Evolutionary conservation across 2,113 vertebrate genomes (phyloP).

Genomic region (Chloropsis cyanopogon): DNA sequence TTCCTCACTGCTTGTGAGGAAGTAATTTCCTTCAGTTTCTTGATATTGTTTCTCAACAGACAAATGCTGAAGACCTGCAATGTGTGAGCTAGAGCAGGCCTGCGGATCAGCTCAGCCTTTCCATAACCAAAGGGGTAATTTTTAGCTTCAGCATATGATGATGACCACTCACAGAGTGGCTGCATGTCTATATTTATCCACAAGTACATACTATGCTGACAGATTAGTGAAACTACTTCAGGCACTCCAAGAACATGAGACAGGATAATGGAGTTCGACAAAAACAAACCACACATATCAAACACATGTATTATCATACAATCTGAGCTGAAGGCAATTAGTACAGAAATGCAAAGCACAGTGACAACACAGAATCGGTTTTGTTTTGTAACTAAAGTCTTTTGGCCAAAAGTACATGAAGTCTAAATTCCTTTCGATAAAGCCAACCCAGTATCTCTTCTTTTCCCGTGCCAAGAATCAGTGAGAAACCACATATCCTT

Average conservation of each 20-base stretch:
- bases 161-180: conserved; percentile 81
- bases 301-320: background rate
- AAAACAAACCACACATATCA: conserved; percentile 64
- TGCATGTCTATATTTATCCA: conserved; percentile 92
- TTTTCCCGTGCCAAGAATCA: conserved; percentile 28
- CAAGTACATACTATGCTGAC: conserved; percentile 87
- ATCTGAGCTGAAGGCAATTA: background rate
- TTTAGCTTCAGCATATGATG: conserved; percentile 87
- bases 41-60: conserved; percentile 3
- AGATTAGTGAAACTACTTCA: conserved; percentile 81
- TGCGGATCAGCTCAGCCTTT: conserved; percentile 75
- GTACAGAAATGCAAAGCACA: background rate
- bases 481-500: conserved; percentile 40
- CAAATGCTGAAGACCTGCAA: conserved; percentile 61
- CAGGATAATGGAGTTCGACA: conserved; percentile 57
- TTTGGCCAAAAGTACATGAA: background rate
- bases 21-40: background rate
- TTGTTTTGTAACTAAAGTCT: conserved; percentile 11
- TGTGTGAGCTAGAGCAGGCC: conserved; percentile 64
- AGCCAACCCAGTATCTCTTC: background rate
- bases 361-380: background rate
- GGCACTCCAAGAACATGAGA: conserved; percentile 79
- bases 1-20: background rate
- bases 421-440: conserved; percentile 36
- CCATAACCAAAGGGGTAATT: conserved; percentile 86